These are phyloP conservation scores for Calosoma granatense DNA, from an alignment of 1,140 invertebrate genomes.

Conservation along the genomic window DNA sequence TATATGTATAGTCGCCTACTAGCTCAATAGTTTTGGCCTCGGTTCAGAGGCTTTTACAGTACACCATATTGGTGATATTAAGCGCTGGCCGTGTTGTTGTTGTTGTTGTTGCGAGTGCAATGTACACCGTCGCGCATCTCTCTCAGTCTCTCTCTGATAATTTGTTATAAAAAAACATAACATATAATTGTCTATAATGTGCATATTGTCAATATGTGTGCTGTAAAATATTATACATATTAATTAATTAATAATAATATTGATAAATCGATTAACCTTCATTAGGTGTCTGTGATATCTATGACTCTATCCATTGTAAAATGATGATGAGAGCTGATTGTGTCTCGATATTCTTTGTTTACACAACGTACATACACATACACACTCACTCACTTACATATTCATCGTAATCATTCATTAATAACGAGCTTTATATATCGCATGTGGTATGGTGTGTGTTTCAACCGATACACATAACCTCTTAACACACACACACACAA, in stretches of 20 bases:
- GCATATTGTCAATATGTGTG: background rate
- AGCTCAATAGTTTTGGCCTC: background rate
- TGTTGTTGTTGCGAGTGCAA: too few relatives aligned
- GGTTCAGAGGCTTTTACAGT: conserved; percentile 15
- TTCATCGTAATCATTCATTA: background rate
- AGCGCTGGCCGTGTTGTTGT: too few relatives aligned
- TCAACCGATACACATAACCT: background rate
- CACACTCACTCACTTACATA: too few relatives aligned
- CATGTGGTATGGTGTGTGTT: background rate
- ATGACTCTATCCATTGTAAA: background rate
- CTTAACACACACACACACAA: background rate
- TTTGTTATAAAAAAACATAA: too few relatives aligned
- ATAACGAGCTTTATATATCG: background rate
- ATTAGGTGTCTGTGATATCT: conserved; percentile 29
- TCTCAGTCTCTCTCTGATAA: too few relatives aligned
- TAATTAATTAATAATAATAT: background rate
- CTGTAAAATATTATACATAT: background rate
- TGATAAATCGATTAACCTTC: conserved; percentile 12
- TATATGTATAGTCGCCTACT: too few relatives aligned
- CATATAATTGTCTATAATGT: background rate
- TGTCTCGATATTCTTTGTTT: too few relatives aligned
- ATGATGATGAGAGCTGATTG: too few relatives aligned
- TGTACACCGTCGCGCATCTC: too few relatives aligned
- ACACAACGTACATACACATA: too few relatives aligned
- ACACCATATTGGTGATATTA: conserved; percentile 30